Conservation (phyloP, 1,140 invertebrate species). For the Drosophila rhopaloa region DNA sequence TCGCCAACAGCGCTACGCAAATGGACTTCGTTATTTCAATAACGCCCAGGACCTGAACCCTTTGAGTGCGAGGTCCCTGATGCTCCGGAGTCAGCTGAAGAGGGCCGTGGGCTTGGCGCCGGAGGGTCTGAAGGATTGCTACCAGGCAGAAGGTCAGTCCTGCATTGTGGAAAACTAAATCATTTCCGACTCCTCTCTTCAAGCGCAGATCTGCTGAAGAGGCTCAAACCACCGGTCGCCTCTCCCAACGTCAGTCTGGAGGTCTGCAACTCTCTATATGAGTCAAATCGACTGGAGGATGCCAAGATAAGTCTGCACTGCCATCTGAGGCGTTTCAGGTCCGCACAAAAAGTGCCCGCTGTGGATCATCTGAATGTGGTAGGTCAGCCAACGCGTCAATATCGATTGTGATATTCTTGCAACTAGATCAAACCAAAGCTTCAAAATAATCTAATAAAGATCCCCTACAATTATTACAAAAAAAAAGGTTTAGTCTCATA, state of each 20-base stretch:
- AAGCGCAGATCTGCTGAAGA: slow-evolving; percentile 19
- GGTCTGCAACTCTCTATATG: slow-evolving; percentile 60
- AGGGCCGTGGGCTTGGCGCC: slow-evolving; percentile 43
- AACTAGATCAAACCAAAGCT: too few species aligned
- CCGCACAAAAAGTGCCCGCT: slow-evolving; percentile 28
- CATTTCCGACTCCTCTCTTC: neutral
- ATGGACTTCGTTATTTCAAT: slow-evolving; percentile 43
- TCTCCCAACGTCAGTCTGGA: slow-evolving; percentile 35
- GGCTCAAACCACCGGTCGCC: neutral
- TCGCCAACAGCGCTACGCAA: slow-evolving; percentile 14
- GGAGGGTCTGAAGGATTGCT: slow-evolving; percentile 49
- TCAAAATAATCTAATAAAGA: too few species aligned
- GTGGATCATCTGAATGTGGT: slow-evolving; percentile 55
- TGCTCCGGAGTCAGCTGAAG: slow-evolving; percentile 45
- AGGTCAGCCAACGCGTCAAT: neutral
- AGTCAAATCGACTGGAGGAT: slow-evolving; percentile 68
- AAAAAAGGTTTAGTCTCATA: too few species aligned
- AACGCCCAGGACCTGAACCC: slow-evolving; percentile 42
- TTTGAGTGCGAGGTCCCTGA: slow-evolving; percentile 23
- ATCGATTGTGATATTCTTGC: too few species aligned
- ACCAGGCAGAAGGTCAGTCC: slow-evolving; percentile 46
- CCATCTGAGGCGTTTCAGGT: slow-evolving; percentile 18
- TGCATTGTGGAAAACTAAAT: neutral
- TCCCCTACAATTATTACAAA: too few species aligned
- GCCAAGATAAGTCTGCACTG: slow-evolving; percentile 47